These are phyloP conservation scores for Axis porcinus DNA, from an alignment of 2,113 vertebrate genomes.

Conservation along the genomic window DNA sequence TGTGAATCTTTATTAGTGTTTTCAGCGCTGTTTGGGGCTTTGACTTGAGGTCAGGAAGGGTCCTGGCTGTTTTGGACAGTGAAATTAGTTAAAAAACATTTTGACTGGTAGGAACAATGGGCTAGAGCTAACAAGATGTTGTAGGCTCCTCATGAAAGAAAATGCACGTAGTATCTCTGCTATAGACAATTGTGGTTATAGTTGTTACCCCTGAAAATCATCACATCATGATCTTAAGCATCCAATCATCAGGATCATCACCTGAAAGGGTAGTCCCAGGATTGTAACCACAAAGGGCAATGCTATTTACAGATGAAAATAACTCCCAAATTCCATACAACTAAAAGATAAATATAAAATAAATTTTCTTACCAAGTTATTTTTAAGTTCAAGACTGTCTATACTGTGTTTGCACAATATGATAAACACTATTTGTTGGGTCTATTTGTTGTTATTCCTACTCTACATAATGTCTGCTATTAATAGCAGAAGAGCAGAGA, in stretches of 20 bases:
- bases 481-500: neutral
- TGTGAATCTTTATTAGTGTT: neutral
- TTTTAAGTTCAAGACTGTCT: neutral
- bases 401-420: neutral
- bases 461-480: neutral
- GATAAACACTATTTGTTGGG: neutral
- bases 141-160: neutral
- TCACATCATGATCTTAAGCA: neutral
- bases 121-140: neutral
- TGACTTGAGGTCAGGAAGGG: neutral
- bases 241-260: neutral
- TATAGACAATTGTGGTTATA: accelerated
- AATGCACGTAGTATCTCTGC: accelerated
- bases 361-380: neutral
- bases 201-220: neutral
- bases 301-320: neutral
- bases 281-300: neutral
- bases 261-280: neutral
- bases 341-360: neutral
- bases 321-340: neutral
- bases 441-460: neutral
- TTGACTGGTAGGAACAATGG: neutral
- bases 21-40: neutral
- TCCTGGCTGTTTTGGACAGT: neutral
- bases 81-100: neutral